phyloP scores from a whole-genome alignment of 1,140 invertebrate genomes.

The Leptestheria dahalacensis region DNA sequence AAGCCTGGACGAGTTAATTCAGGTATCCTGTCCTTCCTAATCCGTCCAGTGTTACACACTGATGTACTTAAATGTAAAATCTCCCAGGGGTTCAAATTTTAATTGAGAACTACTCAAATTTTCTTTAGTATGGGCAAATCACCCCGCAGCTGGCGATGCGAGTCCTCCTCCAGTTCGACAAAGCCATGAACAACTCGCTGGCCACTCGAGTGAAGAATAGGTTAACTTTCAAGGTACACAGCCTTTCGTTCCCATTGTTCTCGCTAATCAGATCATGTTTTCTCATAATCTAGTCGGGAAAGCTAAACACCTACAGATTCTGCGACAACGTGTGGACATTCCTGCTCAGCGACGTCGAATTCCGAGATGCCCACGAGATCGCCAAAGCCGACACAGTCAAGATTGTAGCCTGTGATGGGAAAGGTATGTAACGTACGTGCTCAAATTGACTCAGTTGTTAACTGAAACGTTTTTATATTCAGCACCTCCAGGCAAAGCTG shows the following conservation, averaged over 20 bases:
- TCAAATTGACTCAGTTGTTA: neutral
- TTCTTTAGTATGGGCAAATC: constrained; percentile 84
- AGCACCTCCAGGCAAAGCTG: constrained; percentile 3
- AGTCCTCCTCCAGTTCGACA: constrained; percentile 91
- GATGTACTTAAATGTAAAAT: neutral
- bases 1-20: constrained; percentile 83
- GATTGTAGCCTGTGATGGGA: constrained; percentile 98
- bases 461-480: neutral
- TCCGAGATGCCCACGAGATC: constrained; percentile 87
- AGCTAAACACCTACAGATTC: constrained; percentile 95
- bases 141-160: constrained; percentile 79
- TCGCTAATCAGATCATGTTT: neutral
- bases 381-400: constrained; percentile 94
- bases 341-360: constrained; percentile 95
- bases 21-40: constrained; percentile 25
- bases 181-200: constrained; percentile 86
- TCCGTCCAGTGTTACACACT: too few relatives aligned
- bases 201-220: constrained; percentile 82
- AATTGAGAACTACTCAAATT: too few relatives aligned
- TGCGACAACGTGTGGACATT: constrained; percentile 99
- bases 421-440: constrained; percentile 43
- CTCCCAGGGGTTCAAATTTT: too few relatives aligned
- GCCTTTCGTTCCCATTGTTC: neutral
- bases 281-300: constrained; percentile 51
- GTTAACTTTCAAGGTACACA: constrained; percentile 70